Evolutionary conservation across 2,797 vertebrate species (phyloP), one percentile per base, ranked within the genome.

Genomic region (Hemibagrus guttatus): DNA sequence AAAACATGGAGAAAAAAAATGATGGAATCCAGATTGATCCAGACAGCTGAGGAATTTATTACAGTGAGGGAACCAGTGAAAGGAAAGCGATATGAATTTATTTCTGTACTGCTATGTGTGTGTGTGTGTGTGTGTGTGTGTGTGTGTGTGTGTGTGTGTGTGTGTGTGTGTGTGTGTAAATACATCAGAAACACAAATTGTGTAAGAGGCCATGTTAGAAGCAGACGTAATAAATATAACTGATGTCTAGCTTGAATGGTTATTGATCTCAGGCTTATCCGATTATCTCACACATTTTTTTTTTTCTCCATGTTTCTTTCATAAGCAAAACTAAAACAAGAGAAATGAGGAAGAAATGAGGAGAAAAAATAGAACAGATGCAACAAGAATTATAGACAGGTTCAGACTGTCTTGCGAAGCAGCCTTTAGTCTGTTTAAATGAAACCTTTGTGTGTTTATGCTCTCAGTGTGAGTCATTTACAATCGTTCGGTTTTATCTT

Each of bases 1-100:
- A 93, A 84, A 90, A 90, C 68, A 49, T 79, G 85, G 81, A 91
- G 92, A 92, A 39, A 39, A n/a, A 93, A 95, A 81, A 86, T 86
- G 39, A 85, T 39, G 83, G 66, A 88, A 90, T 85, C 59, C 81
- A 35, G 83, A 85, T 66, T 35, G 84, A 84, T 87, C 78, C 84
- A 28, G 66, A 85, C 66, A 79, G 82, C 56, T 28, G 61, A 68
- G 58, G 71, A 80, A 64, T 87, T 56, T 19, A 59, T 76, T 39
- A 19, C 31, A 75, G n/a, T 52, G 54, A 81, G 52, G 8, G 12
- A 52, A 63, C 21, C 35, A 52, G 42, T 16, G n/a, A 54, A 68
- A 31, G 56, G 35, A 56, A 69, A 56, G 52, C 1, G 52, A 56
- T 84, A 64, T 61, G 39, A 52, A 59, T 87, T 81, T 64, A 81